Evolutionary conservation across 2,888 invertebrate species (phyloP).

Genomic region (Tanypteryx hageni): DNA sequence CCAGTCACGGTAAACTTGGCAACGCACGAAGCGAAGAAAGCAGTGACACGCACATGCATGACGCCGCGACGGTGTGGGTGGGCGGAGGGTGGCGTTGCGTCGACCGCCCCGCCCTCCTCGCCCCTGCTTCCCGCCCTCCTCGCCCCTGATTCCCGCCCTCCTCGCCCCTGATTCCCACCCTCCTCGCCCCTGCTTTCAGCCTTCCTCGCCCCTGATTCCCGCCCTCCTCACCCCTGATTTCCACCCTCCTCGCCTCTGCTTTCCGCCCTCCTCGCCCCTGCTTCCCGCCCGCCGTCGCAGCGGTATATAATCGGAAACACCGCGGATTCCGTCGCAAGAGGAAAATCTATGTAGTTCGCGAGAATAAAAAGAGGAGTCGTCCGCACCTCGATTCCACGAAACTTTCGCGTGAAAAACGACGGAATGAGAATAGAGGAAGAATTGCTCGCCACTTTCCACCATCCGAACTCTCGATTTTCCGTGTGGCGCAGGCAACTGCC

Average conservation of each 20-base stretch:
- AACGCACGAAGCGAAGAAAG: no score
- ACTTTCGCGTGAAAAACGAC: constrained; percentile 21
- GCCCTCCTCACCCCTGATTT: not conserved
- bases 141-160: no score
- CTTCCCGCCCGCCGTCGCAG: not conserved
- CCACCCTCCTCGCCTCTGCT: not conserved
- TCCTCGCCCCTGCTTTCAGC: no score
- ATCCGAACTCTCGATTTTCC: not conserved
- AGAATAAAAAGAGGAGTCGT: not conserved
- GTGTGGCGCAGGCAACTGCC: not conserved
- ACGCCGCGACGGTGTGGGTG: no score
- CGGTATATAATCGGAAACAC: constrained; percentile 33
- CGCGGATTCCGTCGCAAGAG: not conserved
- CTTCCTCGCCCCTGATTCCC: no score
- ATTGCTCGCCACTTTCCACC: not conserved
- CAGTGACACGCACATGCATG: no score
- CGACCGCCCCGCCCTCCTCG: not conserved
- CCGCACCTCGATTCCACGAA: not conserved
- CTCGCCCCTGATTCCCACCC: no score
- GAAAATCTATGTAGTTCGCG: not conserved
- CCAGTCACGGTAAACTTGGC: no score
- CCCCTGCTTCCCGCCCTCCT: no score
- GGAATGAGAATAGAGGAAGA: not conserved
- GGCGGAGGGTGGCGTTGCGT: no score
- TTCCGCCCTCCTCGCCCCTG: no score